Percentiles rank a stretch among this genome's conserved stretches.
phyloP scores from a whole-genome alignment of 2,797 vertebrate genomes.

The Moxostoma hubbsi region DNA sequence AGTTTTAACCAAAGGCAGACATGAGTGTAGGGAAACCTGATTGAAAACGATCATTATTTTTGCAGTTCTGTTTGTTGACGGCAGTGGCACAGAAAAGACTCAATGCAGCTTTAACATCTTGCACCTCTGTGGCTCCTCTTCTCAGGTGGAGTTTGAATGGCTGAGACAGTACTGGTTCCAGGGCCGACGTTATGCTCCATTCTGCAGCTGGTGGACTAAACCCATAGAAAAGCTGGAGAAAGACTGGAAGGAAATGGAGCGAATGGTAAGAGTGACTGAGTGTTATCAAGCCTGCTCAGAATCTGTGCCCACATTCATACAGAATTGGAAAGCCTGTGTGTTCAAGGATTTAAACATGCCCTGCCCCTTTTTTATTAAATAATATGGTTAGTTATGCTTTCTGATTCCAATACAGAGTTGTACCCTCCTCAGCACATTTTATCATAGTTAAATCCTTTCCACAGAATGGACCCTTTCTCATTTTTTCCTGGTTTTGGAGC shows the following conservation, averaged over 20 bases:
- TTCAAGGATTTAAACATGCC: background rate
- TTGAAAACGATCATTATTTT: background rate
- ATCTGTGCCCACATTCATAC: background rate
- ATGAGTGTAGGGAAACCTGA: no score
- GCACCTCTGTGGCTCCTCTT: constrained; percentile 32
- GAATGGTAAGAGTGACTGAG: constrained; percentile 77
- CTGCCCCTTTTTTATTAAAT: constrained; percentile 9
- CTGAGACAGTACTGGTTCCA: constrained; percentile 98
- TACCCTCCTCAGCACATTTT: constrained; percentile 8
- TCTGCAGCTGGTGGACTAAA: constrained; percentile 91
- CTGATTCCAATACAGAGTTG: background rate
- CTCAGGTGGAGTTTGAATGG: constrained; percentile 96
- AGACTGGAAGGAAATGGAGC: constrained; percentile 93
- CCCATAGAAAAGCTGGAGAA: constrained; percentile 90
- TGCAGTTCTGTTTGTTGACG: background rate
- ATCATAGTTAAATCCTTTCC: no score
- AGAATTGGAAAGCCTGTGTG: background rate
- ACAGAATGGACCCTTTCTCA: no score
- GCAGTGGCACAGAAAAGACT: background rate
- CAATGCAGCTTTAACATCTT: background rate
- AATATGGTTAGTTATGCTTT: constrained; percentile 8
- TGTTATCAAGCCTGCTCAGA: constrained; percentile 8
- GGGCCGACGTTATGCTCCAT: constrained; percentile 88
- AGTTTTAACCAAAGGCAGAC: no score
- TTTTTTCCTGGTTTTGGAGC: no score